Conservation (phyloP, 2,888 invertebrate species). For the Bombylius discolor region DNA sequence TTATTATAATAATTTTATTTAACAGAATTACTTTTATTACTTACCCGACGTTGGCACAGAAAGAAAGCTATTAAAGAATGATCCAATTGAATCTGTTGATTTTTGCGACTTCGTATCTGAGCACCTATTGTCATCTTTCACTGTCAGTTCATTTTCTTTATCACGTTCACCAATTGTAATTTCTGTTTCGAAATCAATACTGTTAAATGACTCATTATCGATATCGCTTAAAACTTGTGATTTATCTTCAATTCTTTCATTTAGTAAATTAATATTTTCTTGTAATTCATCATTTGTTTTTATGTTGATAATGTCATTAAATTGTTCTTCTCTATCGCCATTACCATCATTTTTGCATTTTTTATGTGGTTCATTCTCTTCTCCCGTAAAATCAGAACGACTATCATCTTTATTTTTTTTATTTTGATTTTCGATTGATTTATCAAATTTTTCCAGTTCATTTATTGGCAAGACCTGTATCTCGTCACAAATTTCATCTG, state of each 20-base stretch:
- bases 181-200: slow-evolving; percentile 37
- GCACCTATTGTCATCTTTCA: not conserved
- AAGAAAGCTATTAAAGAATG: slow-evolving; percentile 34
- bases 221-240: slow-evolving; percentile 36
- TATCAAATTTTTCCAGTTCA: too few species aligned
- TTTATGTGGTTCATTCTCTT: too few species aligned
- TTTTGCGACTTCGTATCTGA: slow-evolving; percentile 14
- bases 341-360: too few species aligned
- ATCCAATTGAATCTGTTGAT: slow-evolving; percentile 30
- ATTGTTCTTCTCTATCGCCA: too few species aligned
- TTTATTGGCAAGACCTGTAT: too few species aligned
- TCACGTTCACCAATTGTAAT: slow-evolving; percentile 28
- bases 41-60: slow-evolving; percentile 34
- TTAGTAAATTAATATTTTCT: slow-evolving; percentile 6
- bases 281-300: slow-evolving; percentile 6
- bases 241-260: slow-evolving; percentile 27
- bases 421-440: too few species aligned
- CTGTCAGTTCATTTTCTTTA: not conserved
- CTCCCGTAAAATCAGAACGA: too few species aligned
- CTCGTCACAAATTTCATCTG: too few species aligned
- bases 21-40: slow-evolving; percentile 6
- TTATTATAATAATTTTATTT: too few species aligned
- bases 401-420: too few species aligned
- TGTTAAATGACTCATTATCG: slow-evolving; percentile 38
- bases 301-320: too few species aligned